Evolutionary conservation across 2,797 vertebrate genomes (phyloP).

Genomic region (Arctocebus calabarensis): DNA sequence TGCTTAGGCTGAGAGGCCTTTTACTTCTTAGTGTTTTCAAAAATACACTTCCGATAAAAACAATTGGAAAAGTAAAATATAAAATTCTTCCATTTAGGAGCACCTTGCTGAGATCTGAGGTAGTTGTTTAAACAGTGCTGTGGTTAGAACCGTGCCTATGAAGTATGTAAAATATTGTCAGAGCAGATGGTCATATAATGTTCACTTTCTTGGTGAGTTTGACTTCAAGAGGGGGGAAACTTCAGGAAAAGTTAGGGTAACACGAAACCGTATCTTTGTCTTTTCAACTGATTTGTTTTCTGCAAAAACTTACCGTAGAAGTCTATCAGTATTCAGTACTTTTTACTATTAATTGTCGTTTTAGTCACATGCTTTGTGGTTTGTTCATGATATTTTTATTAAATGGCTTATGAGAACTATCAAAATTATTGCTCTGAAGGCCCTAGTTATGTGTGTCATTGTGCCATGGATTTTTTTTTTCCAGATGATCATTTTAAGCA

Average conservation of each 20-base stretch:
- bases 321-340: conserved; percentile 28
- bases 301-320: not conserved
- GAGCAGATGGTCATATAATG: conserved; percentile 45
- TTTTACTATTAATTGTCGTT: conserved; percentile 69
- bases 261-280: not conserved
- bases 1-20: conserved; percentile 23
- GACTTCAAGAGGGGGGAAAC: not conserved
- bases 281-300: not conserved
- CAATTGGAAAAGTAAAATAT: conserved; percentile 60
- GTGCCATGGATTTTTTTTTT: conserved; percentile 53
- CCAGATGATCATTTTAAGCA: not conserved
- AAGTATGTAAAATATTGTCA: conserved; percentile 49
- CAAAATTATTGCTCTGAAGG: conserved; percentile 13
- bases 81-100: conserved; percentile 70
- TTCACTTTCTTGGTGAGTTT: conserved; percentile 41
- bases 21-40: conserved; percentile 49
- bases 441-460: conserved; percentile 47
- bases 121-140: conserved; percentile 27
- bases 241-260: not conserved
- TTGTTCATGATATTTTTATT: conserved; percentile 61
- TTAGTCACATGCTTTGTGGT: conserved; percentile 59
- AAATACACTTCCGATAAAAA: conserved; percentile 76
- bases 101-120: conserved; percentile 70
- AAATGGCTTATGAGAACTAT: conserved; percentile 49
- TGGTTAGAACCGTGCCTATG: conserved; percentile 70